These are phyloP conservation scores for Picus viridis DNA, from an alignment of 2,797 vertebrate genomes.

Conservation along the genomic window DNA sequence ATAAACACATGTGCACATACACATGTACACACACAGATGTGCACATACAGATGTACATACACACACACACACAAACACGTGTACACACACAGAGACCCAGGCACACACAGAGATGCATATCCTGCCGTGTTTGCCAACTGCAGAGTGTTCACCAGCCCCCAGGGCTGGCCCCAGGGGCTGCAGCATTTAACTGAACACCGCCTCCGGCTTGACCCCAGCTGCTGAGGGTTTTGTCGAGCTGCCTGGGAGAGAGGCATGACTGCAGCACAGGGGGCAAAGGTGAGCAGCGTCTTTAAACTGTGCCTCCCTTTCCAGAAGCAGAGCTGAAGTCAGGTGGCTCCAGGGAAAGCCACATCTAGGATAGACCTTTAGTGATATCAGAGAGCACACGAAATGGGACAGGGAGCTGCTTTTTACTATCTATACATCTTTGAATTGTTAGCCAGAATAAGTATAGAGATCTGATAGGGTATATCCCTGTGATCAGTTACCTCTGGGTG, in stretches of 20 bases:
- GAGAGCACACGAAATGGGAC: neutral
- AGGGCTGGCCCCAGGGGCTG: neutral
- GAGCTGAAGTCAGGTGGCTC: neutral
- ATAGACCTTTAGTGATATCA: neutral
- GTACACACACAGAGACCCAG: too few species aligned
- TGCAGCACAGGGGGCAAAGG: neutral
- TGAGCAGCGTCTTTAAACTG: neutral
- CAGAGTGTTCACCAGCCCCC: neutral
- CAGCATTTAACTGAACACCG: neutral
- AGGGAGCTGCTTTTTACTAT: neutral
- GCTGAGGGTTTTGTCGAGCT: neutral
- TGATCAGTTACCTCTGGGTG: neutral
- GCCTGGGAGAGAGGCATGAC: neutral
- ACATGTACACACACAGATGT: too few species aligned
- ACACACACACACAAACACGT: too few species aligned
- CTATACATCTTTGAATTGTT: neutral
- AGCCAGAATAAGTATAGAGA: neutral
- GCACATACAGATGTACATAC: too few species aligned
- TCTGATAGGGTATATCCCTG: neutral
- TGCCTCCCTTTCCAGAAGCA: neutral
- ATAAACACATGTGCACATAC: too few species aligned
- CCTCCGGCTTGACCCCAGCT: neutral
- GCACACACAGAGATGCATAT: fast-evolving
- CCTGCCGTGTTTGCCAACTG: neutral
- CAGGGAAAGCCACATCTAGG: neutral